Evolutionary conservation across 64 coral and sea anemone species (phyloP).

Genomic region (Montipora sp.): DNA sequence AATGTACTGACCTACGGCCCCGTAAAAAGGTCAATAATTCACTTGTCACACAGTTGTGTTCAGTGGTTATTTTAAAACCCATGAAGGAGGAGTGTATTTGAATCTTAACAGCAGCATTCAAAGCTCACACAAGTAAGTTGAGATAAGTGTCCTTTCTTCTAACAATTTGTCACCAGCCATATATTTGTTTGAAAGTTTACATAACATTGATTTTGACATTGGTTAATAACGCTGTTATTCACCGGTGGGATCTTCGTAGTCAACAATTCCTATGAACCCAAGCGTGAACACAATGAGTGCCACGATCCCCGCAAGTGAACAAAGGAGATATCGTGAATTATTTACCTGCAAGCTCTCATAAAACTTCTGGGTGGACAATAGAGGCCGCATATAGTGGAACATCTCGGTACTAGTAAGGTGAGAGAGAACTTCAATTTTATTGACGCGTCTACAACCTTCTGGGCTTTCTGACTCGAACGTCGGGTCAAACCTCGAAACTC

Average conservation of each 20-base stretch:
- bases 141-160: not conserved
- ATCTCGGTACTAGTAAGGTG: conserved; percentile 32
- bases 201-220: conserved; percentile 41
- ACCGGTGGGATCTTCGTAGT: conserved; percentile 19
- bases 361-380: conserved; percentile 65
- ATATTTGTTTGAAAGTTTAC: conserved; percentile 39
- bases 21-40: not conserved
- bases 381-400: conserved; percentile 26
- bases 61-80: not conserved
- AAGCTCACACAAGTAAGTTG: not conserved
- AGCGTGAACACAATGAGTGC: conserved; percentile 83
- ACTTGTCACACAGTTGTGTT: not conserved
- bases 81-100: not conserved
- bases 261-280: conserved; percentile 55
- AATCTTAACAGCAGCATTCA: not conserved
- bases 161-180: conserved; percentile 33
- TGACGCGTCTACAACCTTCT: no score
- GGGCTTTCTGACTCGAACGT: no score
- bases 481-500: not conserved
- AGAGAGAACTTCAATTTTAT: not conserved
- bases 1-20: not conserved
- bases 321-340: conserved; percentile 58
- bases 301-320: conserved; percentile 62
- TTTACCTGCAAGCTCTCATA: conserved; percentile 48
- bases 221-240: conserved; percentile 49